These are phyloP conservation scores for Cathartes aura DNA, from an alignment of 2,113 vertebrate genomes.

Conservation along the genomic window DNA sequence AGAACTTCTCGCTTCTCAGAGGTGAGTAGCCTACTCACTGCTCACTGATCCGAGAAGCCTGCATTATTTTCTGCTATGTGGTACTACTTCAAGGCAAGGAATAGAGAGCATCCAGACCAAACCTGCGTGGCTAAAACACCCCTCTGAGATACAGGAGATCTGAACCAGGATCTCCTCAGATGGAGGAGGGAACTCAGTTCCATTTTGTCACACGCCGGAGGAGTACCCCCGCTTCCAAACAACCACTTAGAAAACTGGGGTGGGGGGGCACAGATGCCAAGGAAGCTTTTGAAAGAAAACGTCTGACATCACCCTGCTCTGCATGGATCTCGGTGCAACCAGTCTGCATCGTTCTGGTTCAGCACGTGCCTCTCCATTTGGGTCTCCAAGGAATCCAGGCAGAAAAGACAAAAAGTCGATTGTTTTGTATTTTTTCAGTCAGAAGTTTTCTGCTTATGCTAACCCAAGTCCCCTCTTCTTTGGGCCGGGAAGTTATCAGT, in stretches of 20 bases:
- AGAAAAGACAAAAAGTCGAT: not conserved
- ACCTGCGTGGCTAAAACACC: not conserved
- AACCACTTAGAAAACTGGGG: not conserved
- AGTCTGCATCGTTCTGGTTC: not conserved
- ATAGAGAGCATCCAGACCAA: not conserved
- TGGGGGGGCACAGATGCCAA: not conserved
- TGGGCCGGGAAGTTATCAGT: not conserved
- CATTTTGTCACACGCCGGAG: not conserved
- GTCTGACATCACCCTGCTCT: not conserved
- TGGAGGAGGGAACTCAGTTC: not conserved
- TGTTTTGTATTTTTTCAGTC: not conserved
- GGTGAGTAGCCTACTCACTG: not conserved
- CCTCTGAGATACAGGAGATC: not conserved
- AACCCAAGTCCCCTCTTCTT: not conserved
- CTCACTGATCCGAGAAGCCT: not conserved
- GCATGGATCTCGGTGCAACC: accelerated
- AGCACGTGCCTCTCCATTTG: not conserved
- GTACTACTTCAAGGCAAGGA: not conserved
- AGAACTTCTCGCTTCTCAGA: not conserved
- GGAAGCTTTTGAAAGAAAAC: not conserved
- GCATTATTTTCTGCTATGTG: not conserved
- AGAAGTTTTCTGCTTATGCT: not conserved
- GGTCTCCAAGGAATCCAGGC: not conserved
- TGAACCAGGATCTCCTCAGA: not conserved
- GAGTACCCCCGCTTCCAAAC: not conserved